phyloP scores from a whole-genome alignment of 2,888 invertebrate species.

The Thereva unica region DNA sequence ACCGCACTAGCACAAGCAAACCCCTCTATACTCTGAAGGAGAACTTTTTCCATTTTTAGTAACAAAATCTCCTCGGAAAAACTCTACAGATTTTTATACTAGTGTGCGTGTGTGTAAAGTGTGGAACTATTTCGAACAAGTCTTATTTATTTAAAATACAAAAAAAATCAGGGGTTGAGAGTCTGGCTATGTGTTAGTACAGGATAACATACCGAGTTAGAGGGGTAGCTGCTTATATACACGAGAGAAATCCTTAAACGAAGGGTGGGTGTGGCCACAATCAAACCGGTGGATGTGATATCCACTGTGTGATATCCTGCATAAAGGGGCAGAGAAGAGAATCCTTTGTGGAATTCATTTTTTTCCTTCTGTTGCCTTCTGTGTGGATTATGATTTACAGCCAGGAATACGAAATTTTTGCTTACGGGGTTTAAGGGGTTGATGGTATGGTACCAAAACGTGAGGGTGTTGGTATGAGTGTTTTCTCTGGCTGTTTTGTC shows the following conservation, averaged over 20 bases:
- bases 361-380: constrained; percentile 30
- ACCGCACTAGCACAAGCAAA: constrained; percentile 4
- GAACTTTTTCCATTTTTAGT: constrained; percentile 8
- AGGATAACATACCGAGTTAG: not conserved
- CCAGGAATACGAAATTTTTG: constrained; percentile 22
- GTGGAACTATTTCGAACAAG: constrained; percentile 6
- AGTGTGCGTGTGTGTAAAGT: constrained; percentile 1
- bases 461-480: no score
- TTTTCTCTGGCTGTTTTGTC: constrained; percentile 14
- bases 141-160: not conserved
- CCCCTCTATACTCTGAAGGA: not conserved
- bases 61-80: not conserved
- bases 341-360: constrained; percentile 36
- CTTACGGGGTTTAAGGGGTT: constrained; percentile 1
- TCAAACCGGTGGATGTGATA: not conserved
- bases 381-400: constrained; percentile 41
- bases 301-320: constrained; percentile 5
- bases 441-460: not conserved
- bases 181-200: not conserved
- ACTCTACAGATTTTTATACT: not conserved
- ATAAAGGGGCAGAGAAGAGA: constrained; percentile 22
- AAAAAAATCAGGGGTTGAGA: constrained; percentile 1
- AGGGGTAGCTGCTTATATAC: constrained; percentile 28
- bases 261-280: constrained; percentile 40
- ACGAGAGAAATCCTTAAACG: not conserved